Evolutionary conservation across 2,888 invertebrate species (phyloP), one percentile per base, ranked within the genome.

Genomic region (Caenorhabditis sinica): DNA sequence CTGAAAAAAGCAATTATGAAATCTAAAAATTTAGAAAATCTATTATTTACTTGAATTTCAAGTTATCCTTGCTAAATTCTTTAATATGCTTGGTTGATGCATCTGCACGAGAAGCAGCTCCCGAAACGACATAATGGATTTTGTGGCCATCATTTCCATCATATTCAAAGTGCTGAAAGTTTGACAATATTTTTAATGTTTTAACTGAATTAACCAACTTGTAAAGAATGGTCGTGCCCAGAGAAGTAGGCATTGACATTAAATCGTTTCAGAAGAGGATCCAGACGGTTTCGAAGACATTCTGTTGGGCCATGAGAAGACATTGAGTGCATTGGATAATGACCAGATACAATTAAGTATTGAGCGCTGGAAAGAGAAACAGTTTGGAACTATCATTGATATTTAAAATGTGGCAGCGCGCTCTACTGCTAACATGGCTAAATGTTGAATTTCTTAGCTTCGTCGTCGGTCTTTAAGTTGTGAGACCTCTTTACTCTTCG

Each of bases 141-240:
- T 89, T 90, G 17, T 88, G 82, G 20, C 81, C 84, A 45, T 89
- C 79, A 6, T 76, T 77, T 5, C 87, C 89, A 43, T 88, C 75
- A 69, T 88, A 89, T 1, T 81, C 63, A 20, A 88, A 83, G 53
- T 88, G 88, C 88, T 86, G 85, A 80, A 87, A 73, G 23, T 20
- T 60, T 43, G 5, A 51, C 23, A 58, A 13, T 23, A 11, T 33
- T 60, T 17, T n/a, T 40, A n/a, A 63, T 13, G 4, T 40, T 23
- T 13, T 17, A 23, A 9, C 17, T 43, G 65, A 65, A 79, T 63
- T 56, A 30, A 58, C 4, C 23, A 53, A 93, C 93, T 90, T 94
- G 94, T 28, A 94, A 85, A 73, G 93, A 93, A 88, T 94, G 94
- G 83, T 94, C 94, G 88, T 94, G 94, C 11, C 94, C 94, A 87